Evolutionary conservation across 2,797 vertebrate species (phyloP).

Genomic region (Lagodon rhomboides): DNA sequence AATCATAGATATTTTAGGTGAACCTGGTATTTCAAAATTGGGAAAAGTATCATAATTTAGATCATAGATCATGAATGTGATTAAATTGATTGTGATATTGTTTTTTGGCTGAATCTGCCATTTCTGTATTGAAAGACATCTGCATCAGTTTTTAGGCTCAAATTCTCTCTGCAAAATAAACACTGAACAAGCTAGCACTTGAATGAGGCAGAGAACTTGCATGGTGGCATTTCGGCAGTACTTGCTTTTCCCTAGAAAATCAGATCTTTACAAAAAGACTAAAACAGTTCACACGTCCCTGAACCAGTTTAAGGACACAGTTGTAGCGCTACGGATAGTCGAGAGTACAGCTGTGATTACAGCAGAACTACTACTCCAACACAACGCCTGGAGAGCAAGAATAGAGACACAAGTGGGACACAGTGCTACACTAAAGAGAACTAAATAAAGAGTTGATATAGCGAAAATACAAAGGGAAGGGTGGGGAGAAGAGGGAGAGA

Average conservation of each 20-base stretch:
- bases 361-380: slow-evolving; percentile 33
- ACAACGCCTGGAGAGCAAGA: slow-evolving; percentile 24
- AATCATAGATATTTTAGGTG: no score
- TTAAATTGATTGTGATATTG: no score
- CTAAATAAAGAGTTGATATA: slow-evolving; percentile 26
- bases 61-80: no score
- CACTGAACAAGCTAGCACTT: background rate
- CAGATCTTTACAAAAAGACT: background rate
- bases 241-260: background rate
- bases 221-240: background rate
- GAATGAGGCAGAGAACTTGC: background rate
- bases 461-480: background rate
- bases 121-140: no score
- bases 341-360: slow-evolving; percentile 56
- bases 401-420: slow-evolving; percentile 43
- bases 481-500: background rate
- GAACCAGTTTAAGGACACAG: background rate
- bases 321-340: slow-evolving; percentile 12
- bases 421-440: slow-evolving; percentile 20
- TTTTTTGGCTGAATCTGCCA: no score
- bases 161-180: background rate
- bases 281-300: background rate
- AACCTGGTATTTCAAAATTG: no score
- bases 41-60: no score
- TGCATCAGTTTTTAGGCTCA: background rate